These are phyloP conservation scores for Phalangium opilio DNA, from an alignment of 2,888 invertebrate species.

Conservation along the genomic window DNA sequence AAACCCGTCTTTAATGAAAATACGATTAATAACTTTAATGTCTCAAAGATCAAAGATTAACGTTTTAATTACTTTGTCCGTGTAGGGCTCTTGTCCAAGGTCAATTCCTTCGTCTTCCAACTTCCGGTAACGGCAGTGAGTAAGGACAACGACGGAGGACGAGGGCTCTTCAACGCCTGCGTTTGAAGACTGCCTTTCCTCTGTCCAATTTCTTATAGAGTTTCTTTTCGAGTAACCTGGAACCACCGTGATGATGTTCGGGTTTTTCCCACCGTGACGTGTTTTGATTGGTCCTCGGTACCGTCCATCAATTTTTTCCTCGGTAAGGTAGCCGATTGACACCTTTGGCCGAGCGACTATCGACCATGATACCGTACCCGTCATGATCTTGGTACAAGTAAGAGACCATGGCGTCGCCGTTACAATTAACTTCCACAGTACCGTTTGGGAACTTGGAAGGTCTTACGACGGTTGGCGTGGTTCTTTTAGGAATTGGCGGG, in stretches of 20 bases:
- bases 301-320: slow-evolving; percentile 4
- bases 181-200: slow-evolving; percentile 10
- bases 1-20: slow-evolving; percentile 27
- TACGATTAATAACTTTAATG: background rate
- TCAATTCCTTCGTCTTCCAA: slow-evolving; percentile 29
- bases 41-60: slow-evolving; percentile 1
- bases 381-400: too few species aligned
- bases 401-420: too few species aligned
- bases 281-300: background rate
- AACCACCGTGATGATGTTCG: background rate
- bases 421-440: too few species aligned
- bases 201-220: slow-evolving; percentile 8
- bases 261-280: too few species aligned
- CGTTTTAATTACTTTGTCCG: slow-evolving; percentile 22
- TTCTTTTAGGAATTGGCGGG: too few species aligned
- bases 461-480: too few species aligned
- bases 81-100: slow-evolving; percentile 29
- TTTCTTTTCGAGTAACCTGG: slow-evolving; percentile 8
- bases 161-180: slow-evolving; percentile 4
- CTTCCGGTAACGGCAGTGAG: slow-evolving; percentile 23
- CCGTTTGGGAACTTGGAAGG: too few species aligned
- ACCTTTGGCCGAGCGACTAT: slow-evolving; percentile 5
- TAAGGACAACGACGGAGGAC: slow-evolving; percentile 11
- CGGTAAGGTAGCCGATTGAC: slow-evolving; percentile 10
- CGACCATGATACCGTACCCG: too few species aligned